Percentiles rank a stretch among this genome's conserved stretches.
Evolutionary conservation across 2,797 vertebrate species (phyloP).

Genomic region (Enteromius fasciolatus): DNA sequence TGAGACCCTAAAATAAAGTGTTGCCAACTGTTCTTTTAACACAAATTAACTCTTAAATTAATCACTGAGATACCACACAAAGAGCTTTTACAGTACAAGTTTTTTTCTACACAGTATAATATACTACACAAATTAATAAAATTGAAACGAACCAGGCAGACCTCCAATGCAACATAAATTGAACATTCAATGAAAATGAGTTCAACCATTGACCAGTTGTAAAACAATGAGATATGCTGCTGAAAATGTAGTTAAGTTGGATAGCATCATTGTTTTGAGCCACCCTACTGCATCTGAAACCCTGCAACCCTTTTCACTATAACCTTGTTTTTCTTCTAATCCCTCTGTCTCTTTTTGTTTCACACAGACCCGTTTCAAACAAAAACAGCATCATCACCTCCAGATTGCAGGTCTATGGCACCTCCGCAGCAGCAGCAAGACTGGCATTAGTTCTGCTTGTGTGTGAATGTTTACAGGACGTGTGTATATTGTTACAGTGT

Average conservation of each 20-base stretch:
- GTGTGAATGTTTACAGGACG: constrained; percentile 20
- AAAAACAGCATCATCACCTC: constrained; percentile 20
- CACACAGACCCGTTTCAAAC: constrained; percentile 43
- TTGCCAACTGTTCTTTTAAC: background rate
- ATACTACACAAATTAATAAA: background rate
- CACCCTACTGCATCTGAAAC: background rate
- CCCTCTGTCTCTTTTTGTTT: constrained; percentile 35
- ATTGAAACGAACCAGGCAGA: background rate
- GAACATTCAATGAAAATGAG: background rate
- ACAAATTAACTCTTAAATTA: background rate
- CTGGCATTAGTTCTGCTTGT: constrained; percentile 22
- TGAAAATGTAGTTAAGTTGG: background rate
- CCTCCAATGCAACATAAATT: background rate
- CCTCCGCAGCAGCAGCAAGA: constrained; percentile 11
- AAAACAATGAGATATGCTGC: background rate
- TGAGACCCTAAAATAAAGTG: too few relatives aligned
- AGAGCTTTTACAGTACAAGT: too few relatives aligned
- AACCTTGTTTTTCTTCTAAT: constrained; percentile 61
- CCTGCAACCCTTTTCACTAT: background rate
- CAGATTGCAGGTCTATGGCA: constrained; percentile 12
- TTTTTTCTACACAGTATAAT: background rate
- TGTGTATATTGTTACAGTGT: constrained; percentile 24
- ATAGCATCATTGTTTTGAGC: background rate
- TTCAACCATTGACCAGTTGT: background rate
- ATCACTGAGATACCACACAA: too few relatives aligned